phyloP scores from a whole-genome alignment of 2,113 vertebrate genomes.

The Rattus norvegicus region DNA sequence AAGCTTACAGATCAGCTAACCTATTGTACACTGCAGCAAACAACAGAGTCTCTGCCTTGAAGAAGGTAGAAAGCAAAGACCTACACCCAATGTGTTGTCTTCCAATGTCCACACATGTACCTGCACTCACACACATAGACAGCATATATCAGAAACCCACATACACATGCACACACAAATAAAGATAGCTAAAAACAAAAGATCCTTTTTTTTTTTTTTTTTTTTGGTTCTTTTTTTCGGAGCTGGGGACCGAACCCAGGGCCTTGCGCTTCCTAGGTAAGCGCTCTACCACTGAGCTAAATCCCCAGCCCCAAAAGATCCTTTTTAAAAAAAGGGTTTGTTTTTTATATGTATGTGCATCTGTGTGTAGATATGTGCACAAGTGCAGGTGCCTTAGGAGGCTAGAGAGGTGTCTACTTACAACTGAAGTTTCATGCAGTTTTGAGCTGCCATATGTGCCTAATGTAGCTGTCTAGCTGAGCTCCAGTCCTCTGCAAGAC shows the following conservation, averaged over 20 bases:
- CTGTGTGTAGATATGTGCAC: background rate
- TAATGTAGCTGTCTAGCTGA: background rate
- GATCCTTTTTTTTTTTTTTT: too few relatives aligned
- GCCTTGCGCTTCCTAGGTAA: too few relatives aligned
- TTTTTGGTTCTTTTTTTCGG: too few relatives aligned
- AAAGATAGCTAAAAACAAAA: background rate
- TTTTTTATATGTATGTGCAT: background rate
- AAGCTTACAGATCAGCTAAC: background rate
- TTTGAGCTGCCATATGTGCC: background rate
- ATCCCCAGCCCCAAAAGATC: too few relatives aligned
- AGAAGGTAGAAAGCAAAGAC: background rate
- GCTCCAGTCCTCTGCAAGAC: background rate
- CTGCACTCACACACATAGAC: background rate
- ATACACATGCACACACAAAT: background rate
- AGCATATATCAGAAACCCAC: background rate
- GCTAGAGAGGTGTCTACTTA: background rate
- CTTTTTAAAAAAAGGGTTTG: background rate
- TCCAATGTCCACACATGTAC: background rate
- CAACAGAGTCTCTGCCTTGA: background rate
- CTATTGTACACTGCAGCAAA: background rate
- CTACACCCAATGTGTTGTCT: background rate
- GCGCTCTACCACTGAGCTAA: too few relatives aligned
- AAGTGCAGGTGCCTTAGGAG: background rate
- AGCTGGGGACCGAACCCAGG: too few relatives aligned
- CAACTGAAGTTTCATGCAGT: background rate